Percentiles rank a stretch among this genome's conserved stretches.
Evolutionary conservation across 2,888 invertebrate genomes (phyloP).

Genomic region (Physocephala rufipes): DNA sequence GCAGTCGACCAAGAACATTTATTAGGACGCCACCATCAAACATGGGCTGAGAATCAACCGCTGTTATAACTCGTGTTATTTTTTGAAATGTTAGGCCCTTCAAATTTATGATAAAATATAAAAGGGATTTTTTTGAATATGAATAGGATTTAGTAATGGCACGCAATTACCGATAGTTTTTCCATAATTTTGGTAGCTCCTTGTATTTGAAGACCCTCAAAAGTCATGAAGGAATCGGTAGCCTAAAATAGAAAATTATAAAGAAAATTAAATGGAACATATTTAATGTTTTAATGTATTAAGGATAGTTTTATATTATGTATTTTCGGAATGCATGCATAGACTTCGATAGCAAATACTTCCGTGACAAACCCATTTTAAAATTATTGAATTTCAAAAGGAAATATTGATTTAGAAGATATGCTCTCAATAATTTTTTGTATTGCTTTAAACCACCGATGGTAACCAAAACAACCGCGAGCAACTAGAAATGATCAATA

Average conservation of each 20-base stretch:
- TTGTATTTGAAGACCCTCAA: slow-evolving; percentile 93
- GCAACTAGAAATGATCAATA: no score
- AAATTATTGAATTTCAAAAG: no score
- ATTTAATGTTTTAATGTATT: background rate
- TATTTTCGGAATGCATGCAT: background rate
- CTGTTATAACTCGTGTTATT: slow-evolving; percentile 90
- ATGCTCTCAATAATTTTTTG: no score
- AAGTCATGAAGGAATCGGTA: slow-evolving; percentile 93
- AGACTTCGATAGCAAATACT: no score
- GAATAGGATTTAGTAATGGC: background rate
- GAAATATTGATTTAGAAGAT: no score
- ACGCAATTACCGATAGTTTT: slow-evolving; percentile 89
- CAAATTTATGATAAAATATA: slow-evolving; percentile 59
- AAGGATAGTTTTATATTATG: background rate
- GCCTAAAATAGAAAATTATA: slow-evolving; percentile 69
- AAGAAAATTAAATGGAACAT: background rate
- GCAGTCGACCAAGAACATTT: slow-evolving; percentile 93
- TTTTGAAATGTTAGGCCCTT: slow-evolving; percentile 92
- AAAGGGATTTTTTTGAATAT: background rate
- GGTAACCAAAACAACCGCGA: no score
- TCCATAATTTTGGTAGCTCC: slow-evolving; percentile 95
- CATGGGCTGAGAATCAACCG: slow-evolving; percentile 97
- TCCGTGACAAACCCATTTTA: no score
- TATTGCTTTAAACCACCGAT: no score
- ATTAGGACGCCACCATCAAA: slow-evolving; percentile 96